Evolutionary conservation across 2,888 invertebrate genomes (phyloP), one percentile per base, ranked within the genome.

Genomic region (Torymus tubicola): DNA sequence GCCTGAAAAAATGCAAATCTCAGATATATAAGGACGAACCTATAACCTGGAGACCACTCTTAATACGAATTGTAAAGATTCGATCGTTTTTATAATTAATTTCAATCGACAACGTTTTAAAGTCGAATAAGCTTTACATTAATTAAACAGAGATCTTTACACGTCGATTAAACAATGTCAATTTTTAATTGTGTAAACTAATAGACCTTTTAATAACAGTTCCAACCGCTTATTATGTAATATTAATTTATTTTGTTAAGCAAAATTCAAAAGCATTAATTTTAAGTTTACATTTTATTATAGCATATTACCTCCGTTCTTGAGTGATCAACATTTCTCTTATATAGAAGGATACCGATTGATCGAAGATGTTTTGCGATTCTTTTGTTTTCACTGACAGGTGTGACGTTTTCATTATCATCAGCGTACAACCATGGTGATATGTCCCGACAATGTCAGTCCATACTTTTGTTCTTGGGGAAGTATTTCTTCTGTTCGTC

Each of bases 1-100:
- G 55, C 57, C 63, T 67, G 8, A 76, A 76, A 74, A 69, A 69
- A 21, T 69, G 69, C 55, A 69, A 69, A 76, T 76, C 42, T 63
- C 42, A 61, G 31, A 42, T 65, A 74, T 69, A 69, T 55, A 61
- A 53, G 61, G 18, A 58, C 24, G 8, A 5, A 68, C 12, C 16
- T 13, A 52, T 53, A 52, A 50, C 16, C 31, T 24, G 18, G 13
- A 13, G 31, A n/a, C 50, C 5, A 12, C 1, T 61, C 60, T 68
- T 67, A 75, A 61, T 61, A 16, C 61, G 21, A 5, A 42, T 42
- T 61, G 5, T 31, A 16, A 71, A 50, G 52, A 50, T 50, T 58
- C 42, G 42, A 70, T 50, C 61, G 42, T 61, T 12, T 58, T 71
- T 16, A 18, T 52, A 71, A 52, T 71, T 60, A 52, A 16, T 71